Evolutionary conservation across 2,888 invertebrate genomes (phyloP).

Genomic region (Ceratothoa steindachneri): DNA sequence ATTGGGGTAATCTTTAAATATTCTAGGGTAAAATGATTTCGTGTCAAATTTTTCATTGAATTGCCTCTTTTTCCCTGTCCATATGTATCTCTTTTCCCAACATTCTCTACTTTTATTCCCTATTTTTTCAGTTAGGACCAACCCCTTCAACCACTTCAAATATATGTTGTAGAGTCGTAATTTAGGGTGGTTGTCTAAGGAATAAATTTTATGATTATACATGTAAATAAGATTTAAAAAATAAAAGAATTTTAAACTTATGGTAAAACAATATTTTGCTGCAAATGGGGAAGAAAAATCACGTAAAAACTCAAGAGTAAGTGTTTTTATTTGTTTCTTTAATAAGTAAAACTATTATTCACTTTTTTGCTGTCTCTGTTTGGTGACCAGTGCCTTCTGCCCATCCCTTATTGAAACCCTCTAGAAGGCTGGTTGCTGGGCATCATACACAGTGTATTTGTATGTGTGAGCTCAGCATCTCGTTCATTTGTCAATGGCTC

Average conservation of each 20-base stretch:
- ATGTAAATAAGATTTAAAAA: background rate
- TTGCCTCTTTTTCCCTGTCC: background rate
- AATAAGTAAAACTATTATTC: background rate
- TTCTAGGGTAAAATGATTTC: background rate
- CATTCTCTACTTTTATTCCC: no score
- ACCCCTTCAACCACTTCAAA: no score
- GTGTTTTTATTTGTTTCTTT: background rate
- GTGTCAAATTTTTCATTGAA: no score
- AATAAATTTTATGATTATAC: no score
- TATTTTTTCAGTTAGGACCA: no score
- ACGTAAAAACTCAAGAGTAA: slow-evolving; percentile 4
- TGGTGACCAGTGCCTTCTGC: no score
- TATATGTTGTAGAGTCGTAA: no score
- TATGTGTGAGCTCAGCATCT: background rate
- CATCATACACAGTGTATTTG: background rate
- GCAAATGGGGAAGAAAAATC: slow-evolving; percentile 11
- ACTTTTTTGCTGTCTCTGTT: background rate
- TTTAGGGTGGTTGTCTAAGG: no score
- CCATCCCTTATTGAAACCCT: no score
- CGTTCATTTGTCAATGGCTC: no score
- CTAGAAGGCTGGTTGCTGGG: background rate
- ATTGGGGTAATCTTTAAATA: background rate
- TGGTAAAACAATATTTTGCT: background rate
- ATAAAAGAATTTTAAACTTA: background rate
- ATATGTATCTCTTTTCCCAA: background rate